Percentiles rank a stretch among this genome's conserved stretches.
Evolutionary conservation across 2,797 vertebrate species (phyloP).

Genomic region (Notoglanidium macrostoma): DNA sequence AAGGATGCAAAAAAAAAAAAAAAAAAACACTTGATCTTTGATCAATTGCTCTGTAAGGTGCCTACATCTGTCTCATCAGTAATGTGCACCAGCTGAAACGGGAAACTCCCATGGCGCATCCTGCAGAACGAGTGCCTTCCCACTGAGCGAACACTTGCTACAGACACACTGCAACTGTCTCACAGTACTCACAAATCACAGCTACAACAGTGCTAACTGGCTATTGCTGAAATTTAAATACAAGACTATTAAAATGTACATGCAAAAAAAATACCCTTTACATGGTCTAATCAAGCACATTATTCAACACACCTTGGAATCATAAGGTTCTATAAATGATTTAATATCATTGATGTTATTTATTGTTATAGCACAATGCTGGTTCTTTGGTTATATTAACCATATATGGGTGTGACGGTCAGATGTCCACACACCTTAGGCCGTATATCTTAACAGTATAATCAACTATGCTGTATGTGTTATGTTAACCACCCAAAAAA

Average conservation of each 20-base stretch:
- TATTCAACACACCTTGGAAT: neutral
- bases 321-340: neutral
- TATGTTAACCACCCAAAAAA: neutral
- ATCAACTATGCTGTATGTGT: neutral
- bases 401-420: too few species aligned
- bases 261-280: neutral
- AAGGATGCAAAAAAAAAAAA: neutral
- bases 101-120: slow-evolving; percentile 60
- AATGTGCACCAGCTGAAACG: slow-evolving; percentile 70
- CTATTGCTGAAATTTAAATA: slow-evolving; percentile 1
- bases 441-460: neutral
- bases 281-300: neutral
- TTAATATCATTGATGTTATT: neutral
- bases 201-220: neutral
- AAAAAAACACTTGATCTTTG: slow-evolving; percentile 52
- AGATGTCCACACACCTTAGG: neutral
- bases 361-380: neutral
- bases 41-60: slow-evolving; percentile 56
- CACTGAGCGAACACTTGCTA: slow-evolving; percentile 56
- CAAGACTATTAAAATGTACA: neutral
- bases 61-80: slow-evolving; percentile 59
- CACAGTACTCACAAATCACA: slow-evolving; percentile 12
- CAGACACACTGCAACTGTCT: slow-evolving; percentile 23
- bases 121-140: slow-evolving; percentile 54
- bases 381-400: neutral